phyloP scores from a whole-genome alignment of 2,797 vertebrate genomes.

The Ateles fusciceps region DNA sequence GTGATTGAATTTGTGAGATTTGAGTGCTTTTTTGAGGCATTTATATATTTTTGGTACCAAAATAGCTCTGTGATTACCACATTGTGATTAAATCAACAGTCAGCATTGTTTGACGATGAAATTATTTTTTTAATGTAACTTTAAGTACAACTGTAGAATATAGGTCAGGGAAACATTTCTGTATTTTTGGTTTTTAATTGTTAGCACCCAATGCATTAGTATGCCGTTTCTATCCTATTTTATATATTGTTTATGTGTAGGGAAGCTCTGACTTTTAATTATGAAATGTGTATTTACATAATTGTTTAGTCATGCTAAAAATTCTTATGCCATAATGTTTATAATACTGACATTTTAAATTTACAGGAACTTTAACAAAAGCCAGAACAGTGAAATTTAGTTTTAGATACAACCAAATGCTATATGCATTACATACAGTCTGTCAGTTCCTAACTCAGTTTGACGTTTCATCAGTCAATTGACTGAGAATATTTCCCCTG shows the following conservation, averaged over 20 bases:
- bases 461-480: not conserved
- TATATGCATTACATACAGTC: not conserved
- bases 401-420: conserved; percentile 23
- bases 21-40: conserved; percentile 34
- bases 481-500: not conserved
- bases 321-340: not conserved
- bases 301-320: not conserved
- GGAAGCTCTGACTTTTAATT: not conserved
- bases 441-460: not conserved
- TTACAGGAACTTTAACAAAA: not conserved
- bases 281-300: not conserved
- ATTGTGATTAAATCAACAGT: conserved; percentile 10
- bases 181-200: not conserved
- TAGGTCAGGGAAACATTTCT: not conserved
- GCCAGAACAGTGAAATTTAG: not conserved
- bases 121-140: not conserved
- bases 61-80: not conserved
- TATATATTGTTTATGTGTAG: not conserved
- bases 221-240: not conserved
- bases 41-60: not conserved
- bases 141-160: not conserved
- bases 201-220: not conserved
- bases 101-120: not conserved
- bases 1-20: conserved; percentile 36
- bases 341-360: not conserved